Evolutionary conservation across 2,888 invertebrate species (phyloP), one percentile per base, ranked within the genome.

Genomic region (Pandemis cinnamomeana): DNA sequence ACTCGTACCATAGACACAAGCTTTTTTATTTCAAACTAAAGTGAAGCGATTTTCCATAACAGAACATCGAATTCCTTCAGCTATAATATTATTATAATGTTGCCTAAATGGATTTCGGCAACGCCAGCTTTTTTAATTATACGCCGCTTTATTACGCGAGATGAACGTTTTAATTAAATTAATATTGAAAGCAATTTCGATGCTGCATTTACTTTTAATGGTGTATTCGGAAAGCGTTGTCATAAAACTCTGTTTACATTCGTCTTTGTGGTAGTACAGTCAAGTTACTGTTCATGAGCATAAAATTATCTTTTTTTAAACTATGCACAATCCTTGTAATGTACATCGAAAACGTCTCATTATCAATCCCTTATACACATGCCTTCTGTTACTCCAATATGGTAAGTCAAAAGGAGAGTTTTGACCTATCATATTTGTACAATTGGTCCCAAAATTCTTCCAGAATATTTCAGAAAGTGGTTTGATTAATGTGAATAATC

Each of bases 61-160:
- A 55, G 3, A 15, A 20, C 2, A 55, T 20, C 15, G 5, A 20
- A 15, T 27, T 10, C 53, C 55, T 55, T 68, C 36, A 20, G 48
- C 13, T n/a, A 27, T 58, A 62, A 51, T 61, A 53, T 53, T 7
- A 72, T 67, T 44, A 67, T 61, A 27, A 58, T 58, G n/a, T 51
- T 67, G 42, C 27, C 51, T n/a, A 60, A 58, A 61, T 70, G 72
- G 76, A 79, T 79, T 80, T 80, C 67, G 79, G 71, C 70, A 77
- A 71, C 79, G 76, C 75, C 80, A 80, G 81, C 83, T 77, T 85
- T 87, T 89, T 87, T 86, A 87, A 89, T 89, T 86, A 86, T 82
- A 77, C 78, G 79, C 78, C 82, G 80, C 76, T 83, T 84, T 84
- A 83, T 83, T 81, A 81, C 82, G 75, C 72, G 77, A 77, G 81